These are phyloP conservation scores for Psittacula echo DNA, from an alignment of 2,797 vertebrate species.

Conservation along the genomic window DNA sequence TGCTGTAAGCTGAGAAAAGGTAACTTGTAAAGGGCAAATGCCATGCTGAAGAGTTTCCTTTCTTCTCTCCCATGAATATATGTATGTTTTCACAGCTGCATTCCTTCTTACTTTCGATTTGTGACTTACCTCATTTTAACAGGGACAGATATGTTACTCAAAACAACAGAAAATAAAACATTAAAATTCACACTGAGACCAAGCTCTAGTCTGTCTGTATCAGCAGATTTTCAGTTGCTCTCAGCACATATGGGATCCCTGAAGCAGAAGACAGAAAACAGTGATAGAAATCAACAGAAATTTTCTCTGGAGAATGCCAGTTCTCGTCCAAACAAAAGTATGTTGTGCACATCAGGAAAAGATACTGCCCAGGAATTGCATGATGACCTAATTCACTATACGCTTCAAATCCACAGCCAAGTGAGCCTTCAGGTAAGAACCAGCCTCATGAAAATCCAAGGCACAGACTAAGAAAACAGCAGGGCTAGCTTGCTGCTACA, in stretches of 20 bases:
- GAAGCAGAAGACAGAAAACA: neutral
- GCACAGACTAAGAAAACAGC: neutral
- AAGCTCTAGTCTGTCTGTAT: neutral
- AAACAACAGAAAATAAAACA: slow-evolving; percentile 2
- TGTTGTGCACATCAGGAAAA: neutral
- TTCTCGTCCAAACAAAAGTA: neutral
- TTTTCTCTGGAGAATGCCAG: neutral
- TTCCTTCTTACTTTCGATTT: neutral
- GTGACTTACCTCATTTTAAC: neutral
- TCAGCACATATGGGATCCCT: neutral
- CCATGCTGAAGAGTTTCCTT: neutral
- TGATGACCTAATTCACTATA: neutral
- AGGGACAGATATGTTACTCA: neutral
- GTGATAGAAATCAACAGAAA: neutral
- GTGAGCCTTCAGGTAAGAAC: neutral
- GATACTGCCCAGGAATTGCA: neutral
- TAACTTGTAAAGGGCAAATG: slow-evolving; percentile 34
- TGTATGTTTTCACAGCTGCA: neutral
- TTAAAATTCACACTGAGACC: neutral
- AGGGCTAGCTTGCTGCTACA: neutral
- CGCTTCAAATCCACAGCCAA: neutral
- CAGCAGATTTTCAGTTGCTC: neutral
- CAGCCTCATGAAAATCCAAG: neutral
- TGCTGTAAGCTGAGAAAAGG: slow-evolving; percentile 13
- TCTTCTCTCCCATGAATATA: slow-evolving; percentile 13